Evolutionary conservation across 2,113 vertebrate species (phyloP), one percentile per base, ranked within the genome.

Genomic region (Nibea coibor): DNA sequence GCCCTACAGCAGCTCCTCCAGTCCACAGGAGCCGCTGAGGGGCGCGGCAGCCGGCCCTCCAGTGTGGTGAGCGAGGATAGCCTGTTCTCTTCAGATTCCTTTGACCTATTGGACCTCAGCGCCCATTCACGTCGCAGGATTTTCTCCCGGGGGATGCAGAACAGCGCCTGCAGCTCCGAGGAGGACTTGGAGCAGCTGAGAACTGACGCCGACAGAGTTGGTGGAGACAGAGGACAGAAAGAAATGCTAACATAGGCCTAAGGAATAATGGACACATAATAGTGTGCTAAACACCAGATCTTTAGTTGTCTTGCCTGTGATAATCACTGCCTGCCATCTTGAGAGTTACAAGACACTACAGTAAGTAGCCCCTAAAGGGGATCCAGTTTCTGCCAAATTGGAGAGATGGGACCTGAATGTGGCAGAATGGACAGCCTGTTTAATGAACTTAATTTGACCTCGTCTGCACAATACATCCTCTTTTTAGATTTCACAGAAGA

Each of bases 21-120:
- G 45, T 65, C 83, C 28, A 35, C 78, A 7, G 88, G 66, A 57
- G 84, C 63, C 4, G 4, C 43, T 0, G 83, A 85, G 50, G 74
- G 73, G 1, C 68, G 17, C 24, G 84, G 45, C 1, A 94, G 94
- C 66, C 92, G 95, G 6, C 94, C 95, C 9, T 92, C 94, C 11
- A 95, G 95, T 20, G 90, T 94, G 57, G 92, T 95, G 71, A 96
- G 95, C 19, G 94, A 96, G 82, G 95, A 96, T 39, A 95, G 94
- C 69, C 88, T 96, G 67, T 93, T 95, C 69, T 96, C 95, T 19
- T 92, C 90, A 0, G 95, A 96, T 64, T 96, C 95, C 42, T 96
- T 95, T 48, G 94, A 96, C 88, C 81, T 94, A 15, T 79, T 95
- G 43, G 94, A 96, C 82, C 85, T 95, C 75, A 91, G 90, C 20